Percentiles rank a stretch among this genome's conserved stretches.
These are phyloP conservation scores for Chrysaora quinquecirrha DNA, from an alignment of 30 jellyfish, hydroid and myxozoan species.

Conservation along the genomic window DNA sequence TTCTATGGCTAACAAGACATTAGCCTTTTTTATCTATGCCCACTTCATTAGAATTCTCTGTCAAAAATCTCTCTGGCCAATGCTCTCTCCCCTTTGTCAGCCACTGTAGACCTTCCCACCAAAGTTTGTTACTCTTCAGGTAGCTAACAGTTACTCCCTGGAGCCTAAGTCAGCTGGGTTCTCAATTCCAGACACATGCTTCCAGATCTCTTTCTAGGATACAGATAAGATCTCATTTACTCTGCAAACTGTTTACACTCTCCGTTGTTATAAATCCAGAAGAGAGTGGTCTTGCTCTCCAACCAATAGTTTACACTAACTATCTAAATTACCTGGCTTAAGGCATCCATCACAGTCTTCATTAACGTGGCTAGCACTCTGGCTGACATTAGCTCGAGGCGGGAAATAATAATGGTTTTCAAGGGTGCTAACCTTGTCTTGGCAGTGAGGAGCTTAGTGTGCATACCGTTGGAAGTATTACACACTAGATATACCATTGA, in stretches of 20 bases:
- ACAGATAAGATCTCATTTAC: not conserved
- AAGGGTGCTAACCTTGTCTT: slow-evolving; percentile 47
- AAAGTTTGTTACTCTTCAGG: not conserved
- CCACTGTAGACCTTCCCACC: not conserved
- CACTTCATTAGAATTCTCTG: too few relatives aligned
- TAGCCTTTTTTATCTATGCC: too few relatives aligned
- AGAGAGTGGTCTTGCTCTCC: too few relatives aligned
- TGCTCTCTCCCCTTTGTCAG: not conserved
- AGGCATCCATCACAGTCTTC: not conserved
- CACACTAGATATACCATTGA: slow-evolving; percentile 26
- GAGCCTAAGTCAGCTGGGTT: too few relatives aligned
- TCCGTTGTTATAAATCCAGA: too few relatives aligned
- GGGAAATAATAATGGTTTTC: not conserved
- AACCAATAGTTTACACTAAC: slow-evolving; percentile 1
- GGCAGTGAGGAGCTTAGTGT: slow-evolving; percentile 14
- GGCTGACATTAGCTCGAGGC: slow-evolving; percentile 30
- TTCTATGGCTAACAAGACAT: too few relatives aligned
- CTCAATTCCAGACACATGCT: not conserved
- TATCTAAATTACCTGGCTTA: not conserved
- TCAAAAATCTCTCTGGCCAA: too few relatives aligned
- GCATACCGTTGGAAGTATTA: slow-evolving; percentile 15
- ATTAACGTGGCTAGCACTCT: too few relatives aligned
- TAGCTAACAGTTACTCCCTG: not conserved
- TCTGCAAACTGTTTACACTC: too few relatives aligned
- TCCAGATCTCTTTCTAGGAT: not conserved